Evolutionary conservation across 2,113 vertebrate species (phyloP).

Genomic region (Agelaius tricolor): DNA sequence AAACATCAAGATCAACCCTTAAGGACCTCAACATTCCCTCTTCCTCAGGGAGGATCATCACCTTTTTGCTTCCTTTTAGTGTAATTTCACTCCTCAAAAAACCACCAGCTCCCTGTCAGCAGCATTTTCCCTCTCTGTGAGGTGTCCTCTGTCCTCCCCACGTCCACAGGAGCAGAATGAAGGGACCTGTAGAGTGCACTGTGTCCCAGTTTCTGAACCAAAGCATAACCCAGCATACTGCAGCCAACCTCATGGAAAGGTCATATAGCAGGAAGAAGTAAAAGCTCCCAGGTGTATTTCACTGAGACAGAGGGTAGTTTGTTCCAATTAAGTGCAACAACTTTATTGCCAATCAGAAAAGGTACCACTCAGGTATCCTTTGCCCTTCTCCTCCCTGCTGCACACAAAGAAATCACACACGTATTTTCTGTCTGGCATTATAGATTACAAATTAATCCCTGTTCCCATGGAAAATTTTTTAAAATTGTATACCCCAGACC

Average conservation of each 20-base stretch:
- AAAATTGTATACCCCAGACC: neutral
- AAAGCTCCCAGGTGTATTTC: neutral
- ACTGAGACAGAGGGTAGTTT: neutral
- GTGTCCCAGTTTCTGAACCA: neutral
- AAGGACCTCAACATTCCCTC: neutral
- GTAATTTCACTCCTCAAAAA: neutral
- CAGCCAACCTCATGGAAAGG: neutral
- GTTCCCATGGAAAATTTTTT: neutral
- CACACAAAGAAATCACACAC: neutral
- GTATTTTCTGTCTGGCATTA: neutral
- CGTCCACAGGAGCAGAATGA: neutral
- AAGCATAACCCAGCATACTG: neutral
- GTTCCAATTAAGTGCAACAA: constrained; percentile 14
- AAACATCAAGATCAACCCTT: neutral
- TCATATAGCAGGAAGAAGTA: neutral
- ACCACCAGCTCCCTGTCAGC: neutral
- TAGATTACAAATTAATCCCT: neutral
- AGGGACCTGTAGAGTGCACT: constrained; percentile 52
- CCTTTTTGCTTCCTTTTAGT: neutral
- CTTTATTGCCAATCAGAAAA: neutral
- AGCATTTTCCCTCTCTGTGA: neutral
- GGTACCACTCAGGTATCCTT: neutral
- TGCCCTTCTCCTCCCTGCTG: neutral
- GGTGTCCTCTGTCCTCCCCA: neutral
- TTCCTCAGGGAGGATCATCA: neutral